Evolutionary conservation across 2,113 vertebrate species (phyloP), one percentile per base, ranked within the genome.

Genomic region (Ammospiza caudacuta): DNA sequence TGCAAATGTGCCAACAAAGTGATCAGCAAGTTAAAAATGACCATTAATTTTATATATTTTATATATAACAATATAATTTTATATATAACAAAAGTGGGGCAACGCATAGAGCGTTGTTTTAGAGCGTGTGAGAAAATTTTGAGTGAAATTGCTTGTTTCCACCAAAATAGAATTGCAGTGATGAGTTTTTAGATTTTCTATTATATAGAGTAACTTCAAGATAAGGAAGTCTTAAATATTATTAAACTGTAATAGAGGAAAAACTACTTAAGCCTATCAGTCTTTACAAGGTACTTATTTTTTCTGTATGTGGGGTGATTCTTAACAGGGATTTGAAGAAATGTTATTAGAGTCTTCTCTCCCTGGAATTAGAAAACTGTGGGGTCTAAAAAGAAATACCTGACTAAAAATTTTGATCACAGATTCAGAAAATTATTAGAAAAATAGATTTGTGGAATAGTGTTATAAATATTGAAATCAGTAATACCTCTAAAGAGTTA

Each of bases 391-490:
- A 88, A 78, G 55, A 58, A 35, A 66, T 0, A 17, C 25, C 47
- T 70, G 22, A 43, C 63, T 95, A 85, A 83, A 88, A 86, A 93
- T 91, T 90, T 91, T 59, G 35, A 80, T 88, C 64, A 77, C n/a
- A 93, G 52, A 68, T 88, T 90, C 68, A 90, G 73, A 78, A 88
- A 86, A 37, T 72, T 63, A 83, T 93, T 64, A 75, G 76, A 68
- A 94, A 93, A 95, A 88, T 58, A 91, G 62, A 88, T 92, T 81
- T 83, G 21, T 31, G 31, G 76, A 83, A 54, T 31, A 68, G 12
- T 41, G 52, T 67, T 84, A 87, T 94, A 90, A 94, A 80, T 90
- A 86, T 51, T 95, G 87, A 95, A 90, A 91, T 80, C 43, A 93
- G 39, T 80, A 70, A 63, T 86, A 62, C 67, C 63, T 78, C 66